Percentiles rank a stretch among this genome's conserved stretches.
phyloP scores from a whole-genome alignment of 1,140 invertebrate species.

The Chionoecetes opilio region DNA sequence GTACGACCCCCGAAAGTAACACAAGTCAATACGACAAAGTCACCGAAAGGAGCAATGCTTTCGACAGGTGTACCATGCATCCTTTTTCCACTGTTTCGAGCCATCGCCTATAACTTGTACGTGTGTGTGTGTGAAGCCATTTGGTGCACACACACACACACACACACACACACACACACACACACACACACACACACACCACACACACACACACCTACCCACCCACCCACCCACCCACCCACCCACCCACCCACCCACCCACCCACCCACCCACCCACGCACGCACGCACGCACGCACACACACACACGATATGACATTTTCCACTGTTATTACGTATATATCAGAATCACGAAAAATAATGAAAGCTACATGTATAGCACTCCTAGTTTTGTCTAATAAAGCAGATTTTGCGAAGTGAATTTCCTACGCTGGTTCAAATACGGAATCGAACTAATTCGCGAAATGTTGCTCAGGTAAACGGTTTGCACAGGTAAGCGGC shows the following conservation, averaged over 20 bases:
- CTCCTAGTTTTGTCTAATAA: background rate
- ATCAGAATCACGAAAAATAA: background rate
- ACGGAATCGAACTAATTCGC: background rate
- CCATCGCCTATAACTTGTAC: no score
- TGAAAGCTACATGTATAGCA: no score
- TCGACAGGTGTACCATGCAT: background rate
- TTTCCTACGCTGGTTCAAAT: background rate
- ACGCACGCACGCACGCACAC: constrained; percentile 24
- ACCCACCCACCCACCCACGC: background rate
- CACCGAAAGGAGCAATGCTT: background rate
- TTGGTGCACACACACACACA: no score
- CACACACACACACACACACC: background rate
- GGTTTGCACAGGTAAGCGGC: background rate
- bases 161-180: no score
- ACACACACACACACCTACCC: background rate
- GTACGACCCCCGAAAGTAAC: background rate
- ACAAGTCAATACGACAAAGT: background rate
- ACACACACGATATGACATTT: background rate
- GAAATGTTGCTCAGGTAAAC: background rate
- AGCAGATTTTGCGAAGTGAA: background rate
- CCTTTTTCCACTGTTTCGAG: background rate
- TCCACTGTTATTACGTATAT: background rate
- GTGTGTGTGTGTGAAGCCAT: no score
- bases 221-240: background rate
- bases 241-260: background rate